phyloP scores from a whole-genome alignment of 1,140 invertebrate genomes.

The Hyles euphorbiae region DNA sequence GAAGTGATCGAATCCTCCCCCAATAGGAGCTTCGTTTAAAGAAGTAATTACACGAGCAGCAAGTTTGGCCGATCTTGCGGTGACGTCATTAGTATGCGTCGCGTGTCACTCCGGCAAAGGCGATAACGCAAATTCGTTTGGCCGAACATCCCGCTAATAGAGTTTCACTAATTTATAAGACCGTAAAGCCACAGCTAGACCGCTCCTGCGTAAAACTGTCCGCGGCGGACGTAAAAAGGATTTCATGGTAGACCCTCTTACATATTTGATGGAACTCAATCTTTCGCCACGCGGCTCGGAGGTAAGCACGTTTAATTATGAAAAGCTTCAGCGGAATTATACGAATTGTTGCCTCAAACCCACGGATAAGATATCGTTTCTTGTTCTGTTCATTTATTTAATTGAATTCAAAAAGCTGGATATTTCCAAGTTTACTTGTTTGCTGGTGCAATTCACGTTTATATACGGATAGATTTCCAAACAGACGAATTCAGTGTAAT shows the following conservation, averaged over 20 bases:
- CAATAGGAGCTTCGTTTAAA: slow-evolving; percentile 58
- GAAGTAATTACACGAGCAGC: slow-evolving; percentile 66
- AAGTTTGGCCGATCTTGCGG: slow-evolving; percentile 49
- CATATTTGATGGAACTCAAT: slow-evolving; percentile 69
- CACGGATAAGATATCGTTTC: slow-evolving; percentile 25
- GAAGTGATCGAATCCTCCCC: slow-evolving; percentile 43
- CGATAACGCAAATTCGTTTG: slow-evolving; percentile 75
- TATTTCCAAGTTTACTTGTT: not conserved
- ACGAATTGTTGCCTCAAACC: slow-evolving; percentile 43
- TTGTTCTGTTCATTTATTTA: slow-evolving; percentile 21
- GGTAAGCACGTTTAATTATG: slow-evolving; percentile 64
- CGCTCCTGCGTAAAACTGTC: slow-evolving; percentile 63
- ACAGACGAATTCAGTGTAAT: not conserved
- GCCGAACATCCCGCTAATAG: slow-evolving; percentile 73
- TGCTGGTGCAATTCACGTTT: not conserved
- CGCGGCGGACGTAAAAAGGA: slow-evolving; percentile 65
- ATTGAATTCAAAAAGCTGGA: slow-evolving; percentile 11
- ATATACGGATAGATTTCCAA: not conserved
- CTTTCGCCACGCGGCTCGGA: slow-evolving; percentile 42
- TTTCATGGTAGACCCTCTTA: slow-evolving; percentile 64
- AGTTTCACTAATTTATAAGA: slow-evolving; percentile 75
- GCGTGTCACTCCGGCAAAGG: slow-evolving; percentile 54
- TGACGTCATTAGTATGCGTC: slow-evolving; percentile 61
- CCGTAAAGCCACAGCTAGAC: slow-evolving; percentile 59
- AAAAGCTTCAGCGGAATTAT: slow-evolving; percentile 50